These are phyloP conservation scores for Leptosomus discolor DNA, from an alignment of 2,113 vertebrate genomes.

Conservation along the genomic window DNA sequence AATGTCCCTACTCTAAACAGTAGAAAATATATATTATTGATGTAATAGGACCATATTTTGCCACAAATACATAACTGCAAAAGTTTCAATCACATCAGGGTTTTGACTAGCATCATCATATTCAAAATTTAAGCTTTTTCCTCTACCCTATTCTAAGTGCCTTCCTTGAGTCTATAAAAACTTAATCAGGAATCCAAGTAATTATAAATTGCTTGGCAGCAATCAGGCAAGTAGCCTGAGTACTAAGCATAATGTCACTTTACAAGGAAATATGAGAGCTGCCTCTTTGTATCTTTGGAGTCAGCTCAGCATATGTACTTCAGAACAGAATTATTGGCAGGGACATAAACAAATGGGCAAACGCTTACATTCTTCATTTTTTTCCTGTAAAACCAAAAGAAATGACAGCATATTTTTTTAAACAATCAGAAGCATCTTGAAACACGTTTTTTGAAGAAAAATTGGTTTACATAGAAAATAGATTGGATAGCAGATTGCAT, in stretches of 20 bases:
- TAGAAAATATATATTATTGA: conserved; percentile 28
- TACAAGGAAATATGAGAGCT: neutral
- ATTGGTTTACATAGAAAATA: neutral
- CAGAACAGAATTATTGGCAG: neutral
- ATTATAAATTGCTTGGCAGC: neutral
- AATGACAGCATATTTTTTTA: neutral
- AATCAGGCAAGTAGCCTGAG: neutral
- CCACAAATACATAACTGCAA: neutral
- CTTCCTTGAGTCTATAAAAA: neutral
- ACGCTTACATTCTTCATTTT: neutral
- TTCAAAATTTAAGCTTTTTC: neutral
- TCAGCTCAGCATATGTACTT: neutral
- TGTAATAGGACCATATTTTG: neutral
- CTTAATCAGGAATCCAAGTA: neutral
- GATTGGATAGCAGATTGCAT: neutral
- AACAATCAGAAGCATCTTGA: neutral
- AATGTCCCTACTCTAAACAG: neutral
- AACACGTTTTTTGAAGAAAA: neutral
- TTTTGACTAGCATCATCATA: neutral
- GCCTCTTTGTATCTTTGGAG: neutral
- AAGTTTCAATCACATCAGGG: neutral
- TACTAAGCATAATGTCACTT: neutral
- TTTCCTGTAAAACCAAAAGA: neutral
- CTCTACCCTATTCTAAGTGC: neutral
- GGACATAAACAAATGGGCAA: neutral